Base-by-base conservation (phyloP, 2,797 vertebrate genomes). In the Enteromius radiatus region DNA sequence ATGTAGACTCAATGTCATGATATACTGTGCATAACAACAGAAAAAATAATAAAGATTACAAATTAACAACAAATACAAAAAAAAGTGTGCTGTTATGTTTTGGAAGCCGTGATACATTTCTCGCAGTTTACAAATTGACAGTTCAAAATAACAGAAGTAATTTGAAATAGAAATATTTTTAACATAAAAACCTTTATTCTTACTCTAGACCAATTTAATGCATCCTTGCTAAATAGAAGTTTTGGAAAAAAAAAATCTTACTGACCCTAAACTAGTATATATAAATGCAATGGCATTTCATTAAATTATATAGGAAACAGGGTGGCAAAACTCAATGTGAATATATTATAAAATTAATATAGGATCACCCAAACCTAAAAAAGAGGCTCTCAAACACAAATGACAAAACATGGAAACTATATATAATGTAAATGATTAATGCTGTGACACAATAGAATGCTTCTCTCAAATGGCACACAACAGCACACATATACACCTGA, bases 1-100 rank as follows among this genome's bases (percentile, higher is more conserved):
- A 97, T 28, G 83, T 95, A 52, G 93, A 92, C 5, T 91, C 84
- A 1, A 97, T 93, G 86, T 98, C 95, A 5, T 97, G 96, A 88
- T 94, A 97, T 94, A 97, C 97, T 98, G 87, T 82, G 75, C 78
- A 76, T 5, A 45, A 78, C 43, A 68, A 78, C 23, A 63, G 71
- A 56, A 38, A 68, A 67, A 17, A 47, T 26, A 7, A 17, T 15
- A 61, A 61, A 17, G 2, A 17, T 31, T 31, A 84, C 38, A 86
- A 21, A 78, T 73, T 82, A 77, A 71, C 52, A 69, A 81, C 6
- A 87, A 56, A 15, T 11, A 38, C 2, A 17, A 33, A n/a, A n/a
- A 59, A 64, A 7, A 47, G 8, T 69, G 14, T 28, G 41, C 23
- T 19, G 2, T 43, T 5, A 9, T 47, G 45, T 47, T 71, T 8